Conservation (phyloP, 2,888 invertebrate species). For the Hypomecis punctinalis region DNA sequence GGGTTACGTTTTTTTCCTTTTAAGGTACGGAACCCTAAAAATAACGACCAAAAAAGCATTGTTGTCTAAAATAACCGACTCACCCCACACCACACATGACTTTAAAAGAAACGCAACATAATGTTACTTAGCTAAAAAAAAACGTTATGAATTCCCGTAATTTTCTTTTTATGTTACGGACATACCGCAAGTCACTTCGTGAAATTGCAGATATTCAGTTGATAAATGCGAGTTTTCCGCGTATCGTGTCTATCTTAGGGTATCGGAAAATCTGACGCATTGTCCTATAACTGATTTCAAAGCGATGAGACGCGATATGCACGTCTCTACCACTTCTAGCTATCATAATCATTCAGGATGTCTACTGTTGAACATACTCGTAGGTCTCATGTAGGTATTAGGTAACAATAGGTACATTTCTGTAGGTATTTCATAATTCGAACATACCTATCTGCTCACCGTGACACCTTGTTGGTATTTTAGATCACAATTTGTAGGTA, state of each 20-base stretch:
- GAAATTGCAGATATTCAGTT: conserved; percentile 54
- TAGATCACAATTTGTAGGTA: no score
- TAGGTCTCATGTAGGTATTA: no score
- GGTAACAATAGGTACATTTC: no score
- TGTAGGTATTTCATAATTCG: no score
- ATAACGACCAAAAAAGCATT: conserved; percentile 1
- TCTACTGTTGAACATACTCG: no score
- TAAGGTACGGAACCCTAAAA: no score
- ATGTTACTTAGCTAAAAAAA: conserved; percentile 36
- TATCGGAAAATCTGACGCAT: conserved; percentile 28
- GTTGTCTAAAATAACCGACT: conserved; percentile 12
- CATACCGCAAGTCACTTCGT: conserved; percentile 53
- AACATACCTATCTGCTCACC: no score
- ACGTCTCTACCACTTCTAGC: no score
- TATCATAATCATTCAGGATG: no score
- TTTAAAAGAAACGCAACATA: conserved; percentile 31
- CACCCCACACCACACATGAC: conserved; percentile 17
- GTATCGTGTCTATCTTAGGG: conserved; percentile 42
- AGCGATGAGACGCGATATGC: no score
- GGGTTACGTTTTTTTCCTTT: no score
- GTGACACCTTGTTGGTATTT: no score
- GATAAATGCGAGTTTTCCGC: conserved; percentile 50
- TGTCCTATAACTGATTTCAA: neutral
- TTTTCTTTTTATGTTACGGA: conserved; percentile 44
- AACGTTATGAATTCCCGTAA: conserved; percentile 40